These are phyloP conservation scores for Montipora efflorescens DNA, from an alignment of 64 coral and sea anemone genomes.

Conservation along the genomic window DNA sequence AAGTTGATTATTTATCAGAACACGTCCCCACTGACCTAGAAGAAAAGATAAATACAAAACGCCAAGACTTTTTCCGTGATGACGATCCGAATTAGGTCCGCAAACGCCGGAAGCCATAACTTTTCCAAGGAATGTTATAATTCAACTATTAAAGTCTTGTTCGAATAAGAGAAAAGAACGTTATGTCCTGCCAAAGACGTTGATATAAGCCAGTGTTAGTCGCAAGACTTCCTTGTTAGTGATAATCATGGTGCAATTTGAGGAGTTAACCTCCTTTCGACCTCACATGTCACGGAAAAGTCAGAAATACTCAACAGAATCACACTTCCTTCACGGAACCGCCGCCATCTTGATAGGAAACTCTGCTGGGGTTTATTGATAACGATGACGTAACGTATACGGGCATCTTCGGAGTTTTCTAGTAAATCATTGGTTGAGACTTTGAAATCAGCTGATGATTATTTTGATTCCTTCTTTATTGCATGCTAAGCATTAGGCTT, in stretches of 20 bases:
- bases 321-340: constrained; percentile 11
- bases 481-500: too few species aligned
- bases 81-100: not conserved
- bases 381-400: constrained; percentile 21
- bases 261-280: not conserved
- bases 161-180: not conserved
- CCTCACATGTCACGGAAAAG: not conserved
- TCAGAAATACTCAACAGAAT: not conserved
- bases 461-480: not conserved
- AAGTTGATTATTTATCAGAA: not conserved
- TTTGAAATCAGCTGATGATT: constrained; percentile 26
- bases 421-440: not conserved
- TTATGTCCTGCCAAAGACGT: not conserved
- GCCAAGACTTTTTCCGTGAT: not conserved
- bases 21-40: constrained; percentile 17
- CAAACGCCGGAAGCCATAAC: constrained; percentile 25
- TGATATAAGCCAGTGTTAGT: not conserved
- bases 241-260: constrained; percentile 34
- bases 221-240: not conserved
- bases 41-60: constrained; percentile 27
- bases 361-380: constrained; percentile 41
- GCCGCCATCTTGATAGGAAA: constrained; percentile 43
- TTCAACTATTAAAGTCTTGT: not conserved
- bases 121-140: not conserved
- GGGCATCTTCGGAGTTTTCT: not conserved